phyloP scores from a whole-genome alignment of 1,140 invertebrate genomes.

The Bombus terrestris region DNA sequence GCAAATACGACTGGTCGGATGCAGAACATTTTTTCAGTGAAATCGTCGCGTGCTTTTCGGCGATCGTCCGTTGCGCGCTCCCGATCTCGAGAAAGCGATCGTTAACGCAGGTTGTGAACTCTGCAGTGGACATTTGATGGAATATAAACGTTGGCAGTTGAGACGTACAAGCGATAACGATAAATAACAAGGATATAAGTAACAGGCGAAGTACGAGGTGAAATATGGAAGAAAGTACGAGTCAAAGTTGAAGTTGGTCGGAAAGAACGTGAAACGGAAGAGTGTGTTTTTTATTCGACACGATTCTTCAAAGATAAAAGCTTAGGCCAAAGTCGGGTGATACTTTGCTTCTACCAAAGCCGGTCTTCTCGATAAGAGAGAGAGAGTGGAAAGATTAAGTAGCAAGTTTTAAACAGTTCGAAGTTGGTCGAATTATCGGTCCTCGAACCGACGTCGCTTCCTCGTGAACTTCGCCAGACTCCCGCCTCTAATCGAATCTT shows the following conservation, averaged over 20 bases:
- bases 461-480: neutral
- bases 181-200: neutral
- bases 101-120: neutral
- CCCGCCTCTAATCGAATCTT: neutral
- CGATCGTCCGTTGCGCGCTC: neutral
- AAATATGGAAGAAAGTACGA: neutral
- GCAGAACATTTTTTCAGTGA: conserved; percentile 14
- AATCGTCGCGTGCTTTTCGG: neutral
- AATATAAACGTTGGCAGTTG: neutral
- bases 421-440: conserved; percentile 12
- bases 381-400: neutral
- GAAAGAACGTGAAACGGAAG: neutral
- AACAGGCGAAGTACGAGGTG: neutral
- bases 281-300: neutral
- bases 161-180: neutral
- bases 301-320: neutral
- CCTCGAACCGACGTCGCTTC: neutral
- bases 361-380: too few relatives aligned
- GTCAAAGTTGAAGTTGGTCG: neutral
- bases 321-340: neutral
- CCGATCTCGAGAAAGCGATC: conserved; percentile 24
- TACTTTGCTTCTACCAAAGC: neutral
- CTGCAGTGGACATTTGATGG: neutral
- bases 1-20: neutral
- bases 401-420: neutral